Percentiles rank a stretch among this genome's conserved stretches.
Evolutionary conservation across 2,797 vertebrate species (phyloP).

Genomic region (Trachops cirrhosus): DNA sequence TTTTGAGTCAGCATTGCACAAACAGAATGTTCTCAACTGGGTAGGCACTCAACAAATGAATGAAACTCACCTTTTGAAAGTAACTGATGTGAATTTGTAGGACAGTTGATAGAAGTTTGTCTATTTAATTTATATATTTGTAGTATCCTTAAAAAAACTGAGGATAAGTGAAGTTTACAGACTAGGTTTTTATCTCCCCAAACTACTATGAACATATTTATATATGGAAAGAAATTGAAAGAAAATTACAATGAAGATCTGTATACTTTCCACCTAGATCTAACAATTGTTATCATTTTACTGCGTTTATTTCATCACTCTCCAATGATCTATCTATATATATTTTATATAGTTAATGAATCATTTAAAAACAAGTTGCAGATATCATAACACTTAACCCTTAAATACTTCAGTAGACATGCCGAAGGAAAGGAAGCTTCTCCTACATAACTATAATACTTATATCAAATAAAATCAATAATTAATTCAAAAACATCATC

Average conservation of each 20-base stretch:
- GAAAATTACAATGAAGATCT: not conserved
- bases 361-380: constrained; percentile 11
- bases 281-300: not conserved
- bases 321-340: not conserved
- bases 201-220: not conserved
- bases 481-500: not conserved
- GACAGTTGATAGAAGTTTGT: not conserved
- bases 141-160: not conserved
- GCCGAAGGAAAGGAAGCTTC: not conserved
- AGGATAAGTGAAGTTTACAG: not conserved
- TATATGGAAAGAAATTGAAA: not conserved
- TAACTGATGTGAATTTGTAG: constrained; percentile 20
- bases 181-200: not conserved
- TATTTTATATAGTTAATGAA: not conserved
- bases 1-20: not conserved
- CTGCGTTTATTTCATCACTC: not conserved
- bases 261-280: not conserved
- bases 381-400: not conserved
- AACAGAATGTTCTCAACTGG: not conserved
- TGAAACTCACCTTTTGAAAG: not conserved
- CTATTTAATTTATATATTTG: not conserved
- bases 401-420: not conserved
- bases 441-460: not conserved
- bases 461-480: not conserved
- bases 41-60: not conserved